Evolutionary conservation across 2,113 vertebrate species (phyloP).

Genomic region (Melanostigma gelatinosum): DNA sequence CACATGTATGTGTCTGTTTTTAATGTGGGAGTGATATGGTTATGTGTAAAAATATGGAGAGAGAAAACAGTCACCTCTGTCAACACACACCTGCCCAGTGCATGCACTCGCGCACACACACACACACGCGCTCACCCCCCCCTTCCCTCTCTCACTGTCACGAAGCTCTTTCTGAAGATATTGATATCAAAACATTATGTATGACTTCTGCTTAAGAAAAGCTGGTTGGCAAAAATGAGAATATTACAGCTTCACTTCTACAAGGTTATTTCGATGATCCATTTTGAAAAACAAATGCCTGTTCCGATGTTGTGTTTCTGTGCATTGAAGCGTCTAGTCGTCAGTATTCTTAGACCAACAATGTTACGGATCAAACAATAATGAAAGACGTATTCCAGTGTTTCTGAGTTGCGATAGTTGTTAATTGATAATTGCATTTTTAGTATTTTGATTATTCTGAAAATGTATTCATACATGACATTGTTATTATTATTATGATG

Average conservation of each 20-base stretch:
- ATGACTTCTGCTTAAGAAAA: constrained; percentile 39
- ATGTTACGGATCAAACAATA: background rate
- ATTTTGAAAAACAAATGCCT: constrained; percentile 25
- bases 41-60: constrained; percentile 79
- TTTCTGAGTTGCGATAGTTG: background rate
- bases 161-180: constrained; percentile 24
- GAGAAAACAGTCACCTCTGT: constrained; percentile 77
- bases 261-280: constrained; percentile 19
- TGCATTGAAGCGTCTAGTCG: background rate
- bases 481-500: background rate
- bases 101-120: constrained; percentile 11
- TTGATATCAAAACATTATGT: constrained; percentile 43
- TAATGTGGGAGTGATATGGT: constrained; percentile 61
- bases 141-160: constrained; percentile 11
- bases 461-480: constrained; percentile 20
- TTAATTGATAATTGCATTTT: constrained; percentile 5
- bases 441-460: constrained; percentile 2
- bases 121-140: background rate
- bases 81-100: constrained; percentile 66
- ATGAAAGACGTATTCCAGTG: background rate
- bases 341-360: background rate
- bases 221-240: constrained; percentile 24
- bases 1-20: constrained; percentile 56
- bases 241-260: constrained; percentile 20
- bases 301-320: background rate